Base-by-base conservation (phyloP, 2,797 vertebrate species). In the Trematomus bernacchii region DNA sequence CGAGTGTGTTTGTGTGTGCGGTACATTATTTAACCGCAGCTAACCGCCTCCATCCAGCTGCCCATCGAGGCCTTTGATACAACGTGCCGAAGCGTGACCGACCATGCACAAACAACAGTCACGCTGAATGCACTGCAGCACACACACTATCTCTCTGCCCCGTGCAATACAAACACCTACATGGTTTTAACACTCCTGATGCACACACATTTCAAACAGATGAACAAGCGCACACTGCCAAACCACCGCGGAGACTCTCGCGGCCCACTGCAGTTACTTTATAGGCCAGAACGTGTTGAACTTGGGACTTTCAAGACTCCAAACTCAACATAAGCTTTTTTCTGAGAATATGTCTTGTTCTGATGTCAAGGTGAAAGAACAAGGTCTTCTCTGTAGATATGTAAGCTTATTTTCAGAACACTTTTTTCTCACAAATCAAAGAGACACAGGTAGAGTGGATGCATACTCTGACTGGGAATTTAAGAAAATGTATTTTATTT, bases 41-140 rank as follows among this genome's bases (percentile, higher is more conserved):
- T 66, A 64, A 85, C 71, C 70, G 64, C 48, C 61, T 77, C 62
- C 66, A 67, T 69, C 62, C 55, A 27, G 57, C 78, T 40, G 62
- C 72, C 73, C 50, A 7, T 43, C 65, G 51, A 61, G 72, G 59
- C 54, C 79, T 83, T 63, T 70, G 77, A 80, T 82, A 46, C 66
- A 76, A 59, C 74, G 71, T 71, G 67, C 58, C 58, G 77, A 76
- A 86, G 77, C 48, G 44, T 80, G 78, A 87, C 86, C 67, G 14
- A 88, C 66, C 68, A 54, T 77, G 75, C 83, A 80, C 79, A 85
- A 91, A 91, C 87, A 88, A 65, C 57, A 69, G 80, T 85, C 89
- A 86, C 33, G 42, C 79, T 69, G 67, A 76, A 82, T 68, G 79
- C 77, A 78, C 77, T 27, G 60, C 18, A 14, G 58, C 81, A 82